A percentile compares a stretch with the other conserved stretches of the same genome.
Conservation (phyloP, 1,140 invertebrate genomes). For the Pentalonia nigronervosa region DNA sequence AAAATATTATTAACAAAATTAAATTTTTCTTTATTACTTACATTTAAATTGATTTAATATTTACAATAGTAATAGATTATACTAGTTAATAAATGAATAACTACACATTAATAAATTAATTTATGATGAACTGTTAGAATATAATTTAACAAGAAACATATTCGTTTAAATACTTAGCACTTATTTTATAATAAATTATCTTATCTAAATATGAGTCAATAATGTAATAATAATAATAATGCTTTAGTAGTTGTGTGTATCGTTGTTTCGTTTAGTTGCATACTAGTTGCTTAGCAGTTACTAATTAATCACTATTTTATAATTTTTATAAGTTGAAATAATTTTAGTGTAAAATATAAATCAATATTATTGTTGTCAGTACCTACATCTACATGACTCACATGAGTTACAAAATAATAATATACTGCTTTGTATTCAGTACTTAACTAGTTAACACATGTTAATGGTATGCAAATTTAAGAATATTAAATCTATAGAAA, state of each 20-base stretch:
- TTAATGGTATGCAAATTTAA: neutral
- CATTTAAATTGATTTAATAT: neutral
- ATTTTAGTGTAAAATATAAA: neutral
- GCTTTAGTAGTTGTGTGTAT: neutral
- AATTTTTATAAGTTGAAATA: neutral
- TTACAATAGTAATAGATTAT: neutral
- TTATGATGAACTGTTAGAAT: neutral
- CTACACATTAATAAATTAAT: neutral
- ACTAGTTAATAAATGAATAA: neutral
- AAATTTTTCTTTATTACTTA: neutral
- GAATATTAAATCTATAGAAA: neutral
- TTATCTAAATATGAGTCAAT: neutral
- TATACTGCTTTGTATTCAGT: neutral
- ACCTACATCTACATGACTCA: neutral
- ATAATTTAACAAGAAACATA: neutral
- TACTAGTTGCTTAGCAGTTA: neutral
- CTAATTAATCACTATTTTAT: neutral
- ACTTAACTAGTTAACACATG: neutral
- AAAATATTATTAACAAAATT: neutral
- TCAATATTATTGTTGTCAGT: neutral
- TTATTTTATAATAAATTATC: neutral
- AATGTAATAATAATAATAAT: neutral
- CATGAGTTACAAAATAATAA: neutral
- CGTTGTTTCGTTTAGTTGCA: neutral
- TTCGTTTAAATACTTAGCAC: neutral